Base-by-base conservation (phyloP, 1,140 invertebrate species). In the Lucilia sericata region DNA sequence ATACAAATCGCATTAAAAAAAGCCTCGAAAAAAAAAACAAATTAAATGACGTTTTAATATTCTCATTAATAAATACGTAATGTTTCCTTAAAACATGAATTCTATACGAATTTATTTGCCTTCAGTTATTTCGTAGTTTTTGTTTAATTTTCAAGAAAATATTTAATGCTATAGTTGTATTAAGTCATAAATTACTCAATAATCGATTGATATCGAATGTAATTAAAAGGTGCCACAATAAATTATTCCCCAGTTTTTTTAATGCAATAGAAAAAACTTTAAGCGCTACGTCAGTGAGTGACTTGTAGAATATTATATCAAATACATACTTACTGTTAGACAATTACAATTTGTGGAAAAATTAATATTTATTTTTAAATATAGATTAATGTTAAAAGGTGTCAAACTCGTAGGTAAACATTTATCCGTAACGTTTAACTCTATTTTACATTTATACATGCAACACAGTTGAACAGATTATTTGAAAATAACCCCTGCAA, bases 161-260 rank as follows among this genome's bases (percentile, higher is more conserved):
- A 42, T 42, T 42, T 55, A 12, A 5, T 55, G 51, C 51, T 17
- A 2, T 47, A 34, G 74, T 21, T 36, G 17, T 76, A 47, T 76
- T 42, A 76, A 42, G 74, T 36, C 74, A 76, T 76, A 76, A 76
- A 47, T 47, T 8, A 42, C 42, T 7, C 25, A 76, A 76, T 5
- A 34, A 34, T 42, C 8, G 74, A 76, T 76, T 42, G 30, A n/a
- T 76, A 76, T 76, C 74, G 17, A 42, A 34, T 47, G 19, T 30
- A 76, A 76, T 42, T 76, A 76, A 30, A 30, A 76, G 36, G 34
- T 76, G 74, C 36, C 25, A 75, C 36, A 76, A 76, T 42, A 76
- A 76, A 76, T 42, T 42, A 36, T 76, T 55, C 4, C 30, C 36
- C 74, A 76, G 74, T 76, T 76, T 14, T n/a, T 30, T 76, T n/a